phyloP scores from a whole-genome alignment of 2,888 invertebrate species.

The Euzetes globulus region DNA sequence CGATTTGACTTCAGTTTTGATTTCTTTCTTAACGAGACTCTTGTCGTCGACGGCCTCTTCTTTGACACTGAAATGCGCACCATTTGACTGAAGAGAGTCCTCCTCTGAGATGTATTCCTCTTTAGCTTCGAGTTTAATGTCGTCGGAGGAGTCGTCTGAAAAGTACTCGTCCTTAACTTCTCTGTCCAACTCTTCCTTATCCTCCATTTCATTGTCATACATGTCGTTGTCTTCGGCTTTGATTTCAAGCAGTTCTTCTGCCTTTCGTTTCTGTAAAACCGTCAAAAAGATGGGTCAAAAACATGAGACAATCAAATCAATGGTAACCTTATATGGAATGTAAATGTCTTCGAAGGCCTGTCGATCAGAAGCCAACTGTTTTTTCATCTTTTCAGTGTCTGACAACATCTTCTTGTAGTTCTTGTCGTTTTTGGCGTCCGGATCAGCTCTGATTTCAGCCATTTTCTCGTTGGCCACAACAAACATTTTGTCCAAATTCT shows the following conservation, averaged over 20 bases:
- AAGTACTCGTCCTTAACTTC: neutral
- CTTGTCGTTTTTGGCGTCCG: neutral
- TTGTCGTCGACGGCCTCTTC: neutral
- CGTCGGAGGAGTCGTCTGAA: too few relatives aligned
- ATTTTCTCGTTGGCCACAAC: neutral
- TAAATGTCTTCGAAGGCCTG: neutral
- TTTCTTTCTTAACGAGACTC: neutral
- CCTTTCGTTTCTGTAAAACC: neutral
- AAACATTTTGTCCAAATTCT: neutral
- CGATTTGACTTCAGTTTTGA: neutral
- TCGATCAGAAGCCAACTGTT: neutral
- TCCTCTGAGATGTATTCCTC: neutral
- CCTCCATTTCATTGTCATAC: neutral
- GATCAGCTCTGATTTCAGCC: neutral
- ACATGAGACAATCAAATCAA: neutral
- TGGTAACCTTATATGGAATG: neutral
- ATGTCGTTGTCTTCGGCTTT: neutral
- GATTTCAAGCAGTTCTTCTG: neutral
- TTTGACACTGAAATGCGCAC: neutral
- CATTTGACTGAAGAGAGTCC: too few relatives aligned
- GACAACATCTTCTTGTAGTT: neutral
- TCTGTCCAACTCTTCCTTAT: neutral
- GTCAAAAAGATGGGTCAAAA: neutral
- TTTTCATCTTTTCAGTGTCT: neutral
- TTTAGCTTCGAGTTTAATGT: neutral